Base-by-base conservation (phyloP, 2,113 vertebrate genomes). In the Urocitellus parryii region DNA sequence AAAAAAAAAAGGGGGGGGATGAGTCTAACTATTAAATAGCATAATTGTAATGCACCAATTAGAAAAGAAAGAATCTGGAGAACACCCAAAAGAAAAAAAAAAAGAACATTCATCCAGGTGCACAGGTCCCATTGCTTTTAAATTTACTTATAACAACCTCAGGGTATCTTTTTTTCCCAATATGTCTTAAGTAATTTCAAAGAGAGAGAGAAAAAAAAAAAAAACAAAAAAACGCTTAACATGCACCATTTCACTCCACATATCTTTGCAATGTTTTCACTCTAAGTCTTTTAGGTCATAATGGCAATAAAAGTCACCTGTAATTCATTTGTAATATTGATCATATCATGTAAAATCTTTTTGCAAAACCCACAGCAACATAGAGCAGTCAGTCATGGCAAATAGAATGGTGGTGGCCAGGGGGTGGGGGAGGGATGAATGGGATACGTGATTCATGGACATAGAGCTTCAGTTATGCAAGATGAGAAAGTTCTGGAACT, bases 221-320 rank as follows among this genome's bases (percentile, higher is more conserved):
- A 42, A 42, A 45, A n/a, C n/a, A n/a, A 67, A 63, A 80, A 96
- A 79, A 45, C 53, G 42, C 22, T 51, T 58, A 93, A 77, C 2
- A 78, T 51, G 86, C 4, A 27, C 24, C 37, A 95, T 88, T 90
- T 90, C 37, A 85, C n/a, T 61, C 20, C 87, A 45, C 89, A 58
- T 61, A 56, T 18, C 76, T 68, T 14, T 68, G 70, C 80, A 82
- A 34, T 63, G n/a, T 87, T 84, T 84, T 97, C 90, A 84, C 22
- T 94, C 82, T 17, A 89, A 96, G 88, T n/a, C 37, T 58, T 74
- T 63, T 65, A 29, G 77, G 37, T 76, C 42, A 20, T 37, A 48
- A 8, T 22, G 53, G 39, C 29, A 87, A 83, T 29, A 68, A 68
- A 37, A 20, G 81, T 74, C n/a, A 76, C 73, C 18, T 42, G 20